Conservation (phyloP, 2,113 vertebrate species). For the Pelecanoides urinatrix region DNA sequence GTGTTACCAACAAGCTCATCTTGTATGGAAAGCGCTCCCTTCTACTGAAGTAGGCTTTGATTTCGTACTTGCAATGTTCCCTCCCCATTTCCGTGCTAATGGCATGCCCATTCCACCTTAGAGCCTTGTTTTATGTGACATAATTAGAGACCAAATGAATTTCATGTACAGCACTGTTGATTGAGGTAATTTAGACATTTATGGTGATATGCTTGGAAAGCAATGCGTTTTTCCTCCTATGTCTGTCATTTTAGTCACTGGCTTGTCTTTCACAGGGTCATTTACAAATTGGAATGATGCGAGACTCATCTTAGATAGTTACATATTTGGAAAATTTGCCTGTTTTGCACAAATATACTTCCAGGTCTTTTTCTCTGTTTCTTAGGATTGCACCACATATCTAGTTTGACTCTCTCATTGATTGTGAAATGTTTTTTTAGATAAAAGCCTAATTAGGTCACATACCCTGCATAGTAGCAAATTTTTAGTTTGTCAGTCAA, state of each 20-base stretch:
- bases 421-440: accelerated
- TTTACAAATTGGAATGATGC: not conserved
- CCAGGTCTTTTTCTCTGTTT: not conserved
- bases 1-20: not conserved
- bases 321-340: not conserved
- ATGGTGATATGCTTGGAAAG: not conserved
- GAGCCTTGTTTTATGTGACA: not conserved
- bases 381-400: not conserved
- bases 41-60: not conserved
- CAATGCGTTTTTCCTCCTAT: not conserved
- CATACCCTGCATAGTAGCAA: accelerated
- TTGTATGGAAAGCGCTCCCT: not conserved
- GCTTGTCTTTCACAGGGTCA: not conserved
- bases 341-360: not conserved
- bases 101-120: not conserved
- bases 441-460: not conserved
- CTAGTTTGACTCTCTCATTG: not conserved
- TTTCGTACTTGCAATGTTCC: not conserved
- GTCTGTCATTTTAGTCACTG: not conserved
- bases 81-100: not conserved
- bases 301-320: not conserved
- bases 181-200: not conserved
- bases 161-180: not conserved
- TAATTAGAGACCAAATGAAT: not conserved
- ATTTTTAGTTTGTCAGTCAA: not conserved